These are phyloP conservation scores for Rhogogaster chlorosoma DNA, from an alignment of 2,888 invertebrate species.

Conservation along the genomic window DNA sequence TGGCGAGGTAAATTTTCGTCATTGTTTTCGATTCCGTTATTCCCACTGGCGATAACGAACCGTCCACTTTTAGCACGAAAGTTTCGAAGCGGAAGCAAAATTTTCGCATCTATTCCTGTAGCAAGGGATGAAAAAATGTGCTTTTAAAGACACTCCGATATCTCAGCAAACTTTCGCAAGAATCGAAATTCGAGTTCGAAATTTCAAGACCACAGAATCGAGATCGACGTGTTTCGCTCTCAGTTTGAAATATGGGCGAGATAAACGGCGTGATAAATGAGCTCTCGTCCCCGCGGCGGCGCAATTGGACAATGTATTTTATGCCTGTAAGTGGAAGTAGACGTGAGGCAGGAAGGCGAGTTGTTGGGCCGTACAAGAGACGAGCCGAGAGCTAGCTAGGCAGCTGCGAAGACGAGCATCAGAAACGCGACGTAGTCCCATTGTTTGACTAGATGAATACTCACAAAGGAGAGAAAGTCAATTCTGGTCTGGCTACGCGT, in stretches of 20 bases:
- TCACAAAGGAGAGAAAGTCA: slow-evolving; percentile 36
- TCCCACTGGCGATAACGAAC: neutral
- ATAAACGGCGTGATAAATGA: neutral
- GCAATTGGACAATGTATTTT: slow-evolving; percentile 27
- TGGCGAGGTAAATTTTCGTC: neutral
- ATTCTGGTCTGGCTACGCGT: slow-evolving; percentile 4
- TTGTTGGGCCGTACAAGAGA: neutral
- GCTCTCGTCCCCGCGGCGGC: neutral
- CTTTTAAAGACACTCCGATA: neutral
- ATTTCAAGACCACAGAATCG: neutral
- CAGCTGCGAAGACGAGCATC: slow-evolving; percentile 23
- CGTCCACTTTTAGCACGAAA: neutral
- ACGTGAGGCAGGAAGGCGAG: neutral
- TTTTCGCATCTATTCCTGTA: neutral
- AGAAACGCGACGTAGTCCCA: slow-evolving; percentile 17
- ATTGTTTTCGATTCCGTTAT: neutral
- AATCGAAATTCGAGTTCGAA: neutral
- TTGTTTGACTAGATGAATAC: slow-evolving; percentile 36
- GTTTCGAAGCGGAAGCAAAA: neutral
- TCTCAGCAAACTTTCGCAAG: neutral
- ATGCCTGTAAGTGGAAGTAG: neutral
- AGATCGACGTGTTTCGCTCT: neutral
- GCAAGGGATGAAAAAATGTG: neutral
- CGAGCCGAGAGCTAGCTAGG: neutral
- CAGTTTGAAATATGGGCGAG: neutral